Evolutionary conservation across 2,113 vertebrate genomes (phyloP).

Genomic region (Neopipo cinnamomea): DNA sequence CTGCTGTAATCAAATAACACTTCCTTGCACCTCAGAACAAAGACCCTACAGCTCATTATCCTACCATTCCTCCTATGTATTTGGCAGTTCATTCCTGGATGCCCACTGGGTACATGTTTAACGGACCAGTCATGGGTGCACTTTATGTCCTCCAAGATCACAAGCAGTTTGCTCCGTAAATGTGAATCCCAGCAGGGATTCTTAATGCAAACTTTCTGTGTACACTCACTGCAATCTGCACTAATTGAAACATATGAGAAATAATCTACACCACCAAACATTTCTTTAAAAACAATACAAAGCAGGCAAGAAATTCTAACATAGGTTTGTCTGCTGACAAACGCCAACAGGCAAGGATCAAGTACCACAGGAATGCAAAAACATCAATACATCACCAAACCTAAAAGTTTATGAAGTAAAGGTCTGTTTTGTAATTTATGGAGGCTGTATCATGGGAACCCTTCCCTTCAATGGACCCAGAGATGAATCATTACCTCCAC

Average conservation of each 20-base stretch:
- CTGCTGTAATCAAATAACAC: neutral
- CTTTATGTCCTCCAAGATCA: fast-evolving
- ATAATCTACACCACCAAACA: fast-evolving
- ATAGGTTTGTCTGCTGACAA: neutral
- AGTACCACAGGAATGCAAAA: neutral
- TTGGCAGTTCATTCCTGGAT: neutral
- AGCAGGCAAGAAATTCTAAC: neutral
- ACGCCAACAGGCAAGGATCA: neutral
- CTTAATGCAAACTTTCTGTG: neutral
- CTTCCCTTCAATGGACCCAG: neutral
- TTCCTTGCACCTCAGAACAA: neutral
- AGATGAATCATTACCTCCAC: neutral
- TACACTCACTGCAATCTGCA: neutral
- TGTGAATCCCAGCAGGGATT: neutral
- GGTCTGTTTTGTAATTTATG: neutral
- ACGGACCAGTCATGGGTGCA: neutral
- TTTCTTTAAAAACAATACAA: neutral
- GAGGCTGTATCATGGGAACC: neutral
- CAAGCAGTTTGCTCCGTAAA: fast-evolving
- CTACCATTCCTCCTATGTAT: fast-evolving
- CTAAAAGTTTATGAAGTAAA: neutral
- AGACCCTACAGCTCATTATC: neutral
- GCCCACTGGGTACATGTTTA: neutral
- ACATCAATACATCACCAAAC: neutral
- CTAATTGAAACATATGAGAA: neutral